Evolutionary conservation across 2,113 vertebrate species (phyloP).

Genomic region (Phoxinus phoxinus): DNA sequence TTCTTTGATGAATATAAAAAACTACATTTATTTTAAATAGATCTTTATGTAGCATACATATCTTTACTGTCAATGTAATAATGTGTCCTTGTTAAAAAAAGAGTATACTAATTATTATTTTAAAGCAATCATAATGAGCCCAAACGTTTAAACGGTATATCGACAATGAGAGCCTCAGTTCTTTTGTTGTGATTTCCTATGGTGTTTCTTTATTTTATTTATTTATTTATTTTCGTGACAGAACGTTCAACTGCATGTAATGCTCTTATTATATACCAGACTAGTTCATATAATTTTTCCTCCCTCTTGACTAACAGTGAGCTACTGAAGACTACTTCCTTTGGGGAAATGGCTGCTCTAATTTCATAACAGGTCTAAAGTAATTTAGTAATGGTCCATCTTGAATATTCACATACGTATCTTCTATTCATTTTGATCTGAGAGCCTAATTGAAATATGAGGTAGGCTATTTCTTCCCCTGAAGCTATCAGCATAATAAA

Average conservation of each 20-base stretch:
- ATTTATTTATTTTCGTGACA: not conserved
- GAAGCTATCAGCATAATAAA: not conserved
- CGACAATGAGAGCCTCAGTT: not conserved
- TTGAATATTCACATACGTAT: conserved; percentile 1
- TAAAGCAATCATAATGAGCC: not conserved
- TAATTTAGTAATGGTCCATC: conserved; percentile 26
- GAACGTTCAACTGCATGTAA: not conserved
- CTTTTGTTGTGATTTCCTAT: not conserved
- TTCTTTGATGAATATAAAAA: not conserved
- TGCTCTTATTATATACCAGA: not conserved
- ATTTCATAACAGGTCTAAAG: conserved; percentile 15
- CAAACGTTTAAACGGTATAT: not conserved
- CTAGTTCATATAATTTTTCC: not conserved
- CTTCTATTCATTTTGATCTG: conserved; percentile 4
- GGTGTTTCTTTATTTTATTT: too few species aligned
- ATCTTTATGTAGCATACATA: not conserved
- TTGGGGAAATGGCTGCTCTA: not conserved
- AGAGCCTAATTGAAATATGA: conserved; percentile 12
- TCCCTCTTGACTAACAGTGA: not conserved
- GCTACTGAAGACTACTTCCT: not conserved
- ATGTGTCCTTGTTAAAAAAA: not conserved
- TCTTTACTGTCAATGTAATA: not conserved
- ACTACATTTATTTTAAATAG: not conserved
- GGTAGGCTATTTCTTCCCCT: too few species aligned
- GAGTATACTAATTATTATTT: not conserved